These are phyloP conservation scores for Bathynomus jamesi DNA, from an alignment of 1,140 invertebrate species.

Conservation along the genomic window DNA sequence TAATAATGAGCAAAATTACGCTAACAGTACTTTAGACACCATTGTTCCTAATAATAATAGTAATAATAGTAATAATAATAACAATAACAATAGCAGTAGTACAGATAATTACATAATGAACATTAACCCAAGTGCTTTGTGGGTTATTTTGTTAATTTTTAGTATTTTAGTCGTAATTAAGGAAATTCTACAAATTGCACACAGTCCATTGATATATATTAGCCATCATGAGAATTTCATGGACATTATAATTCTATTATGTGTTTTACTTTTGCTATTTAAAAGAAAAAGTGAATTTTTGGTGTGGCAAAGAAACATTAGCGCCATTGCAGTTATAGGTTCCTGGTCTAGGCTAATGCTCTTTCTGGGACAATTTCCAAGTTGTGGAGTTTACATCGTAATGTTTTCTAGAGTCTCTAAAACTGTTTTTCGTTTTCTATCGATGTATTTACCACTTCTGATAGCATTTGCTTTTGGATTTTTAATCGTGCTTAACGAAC, in stretches of 20 bases:
- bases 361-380: constrained; percentile 34
- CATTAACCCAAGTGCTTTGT: not conserved
- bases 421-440: constrained; percentile 31
- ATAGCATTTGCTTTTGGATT: constrained; percentile 35
- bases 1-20: too few relatives aligned
- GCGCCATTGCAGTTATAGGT: constrained; percentile 20
- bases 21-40: too few relatives aligned
- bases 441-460: constrained; percentile 29
- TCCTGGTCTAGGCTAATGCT: constrained; percentile 31
- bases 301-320: not conserved
- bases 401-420: constrained; percentile 34
- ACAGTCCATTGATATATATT: constrained; percentile 19
- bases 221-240: constrained; percentile 14
- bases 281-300: not conserved
- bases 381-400: constrained; percentile 34
- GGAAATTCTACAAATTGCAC: constrained; percentile 21
- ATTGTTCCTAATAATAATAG: not conserved
- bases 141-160: constrained; percentile 4
- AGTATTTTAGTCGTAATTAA: constrained; percentile 3
- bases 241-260: constrained; percentile 20
- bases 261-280: constrained; percentile 20
- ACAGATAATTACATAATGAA: not conserved
- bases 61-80: not conserved
- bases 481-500: constrained; percentile 21
- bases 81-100: too few relatives aligned